phyloP scores from a whole-genome alignment of 92 coral and sea anemone genomes.

The Blastomussa wellsi region DNA sequence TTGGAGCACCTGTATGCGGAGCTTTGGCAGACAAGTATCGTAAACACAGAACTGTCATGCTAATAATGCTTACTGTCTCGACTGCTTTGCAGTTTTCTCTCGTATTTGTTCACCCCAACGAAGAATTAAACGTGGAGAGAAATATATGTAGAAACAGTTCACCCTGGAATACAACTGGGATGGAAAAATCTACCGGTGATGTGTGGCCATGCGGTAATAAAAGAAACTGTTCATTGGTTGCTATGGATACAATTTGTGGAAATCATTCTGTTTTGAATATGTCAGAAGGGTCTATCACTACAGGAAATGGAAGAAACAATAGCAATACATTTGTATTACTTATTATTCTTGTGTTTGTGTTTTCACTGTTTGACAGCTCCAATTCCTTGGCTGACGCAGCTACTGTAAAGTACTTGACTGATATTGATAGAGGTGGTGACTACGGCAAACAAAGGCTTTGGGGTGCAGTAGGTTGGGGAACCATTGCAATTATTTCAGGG shows the following conservation, averaged over 20 bases:
- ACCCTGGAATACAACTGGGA: neutral
- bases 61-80: conserved; percentile 45
- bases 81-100: conserved; percentile 58
- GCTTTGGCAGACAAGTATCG: conserved; percentile 78
- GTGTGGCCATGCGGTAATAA: neutral
- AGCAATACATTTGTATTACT: conserved; percentile 5
- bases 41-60: conserved; percentile 59
- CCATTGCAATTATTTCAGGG: conserved; percentile 42
- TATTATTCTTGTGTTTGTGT: neutral
- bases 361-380: conserved; percentile 1
- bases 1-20: conserved; percentile 68
- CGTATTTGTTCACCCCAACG: conserved; percentile 49
- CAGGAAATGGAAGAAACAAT: neutral
- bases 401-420: conserved; percentile 29
- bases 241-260: neutral
- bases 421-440: conserved; percentile 21
- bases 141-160: conserved; percentile 20
- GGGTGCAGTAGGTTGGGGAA: conserved; percentile 45
- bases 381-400: conserved; percentile 39
- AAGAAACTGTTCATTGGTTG: neutral
- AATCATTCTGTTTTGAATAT: neutral
- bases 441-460: conserved; percentile 44
- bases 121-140: too few relatives aligned
- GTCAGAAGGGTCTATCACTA: neutral
- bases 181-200: neutral